Conservation (phyloP, 1,140 invertebrate genomes). For the Gonioctena quinquepunctata region DNA sequence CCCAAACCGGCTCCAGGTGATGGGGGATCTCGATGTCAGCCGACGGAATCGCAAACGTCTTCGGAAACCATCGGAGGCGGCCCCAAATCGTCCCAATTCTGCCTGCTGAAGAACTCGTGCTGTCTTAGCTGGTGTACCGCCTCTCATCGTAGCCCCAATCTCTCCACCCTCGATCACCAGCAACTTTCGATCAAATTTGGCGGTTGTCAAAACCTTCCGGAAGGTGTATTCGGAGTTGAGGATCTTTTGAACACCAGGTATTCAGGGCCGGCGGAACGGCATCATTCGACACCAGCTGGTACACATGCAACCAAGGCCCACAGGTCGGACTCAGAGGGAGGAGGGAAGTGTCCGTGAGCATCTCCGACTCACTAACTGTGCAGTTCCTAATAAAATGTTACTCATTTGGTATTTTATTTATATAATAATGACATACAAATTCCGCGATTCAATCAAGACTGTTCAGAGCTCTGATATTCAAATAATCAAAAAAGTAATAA, state of each 20-base stretch:
- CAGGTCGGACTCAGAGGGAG: conserved; percentile 85
- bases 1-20: conserved; percentile 82
- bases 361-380: conserved; percentile 97
- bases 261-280: conserved; percentile 92
- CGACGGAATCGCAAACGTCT: conserved; percentile 12
- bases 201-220: conserved; percentile 86
- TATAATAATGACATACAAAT: no score
- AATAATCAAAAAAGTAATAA: no score
- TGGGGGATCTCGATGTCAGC: conserved; percentile 63
- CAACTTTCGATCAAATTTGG: conserved; percentile 86
- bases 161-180: conserved; percentile 80
- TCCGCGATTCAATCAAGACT: no score
- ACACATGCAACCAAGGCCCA: conserved; percentile 99
- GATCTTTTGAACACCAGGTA: conserved; percentile 97
- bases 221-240: conserved; percentile 86
- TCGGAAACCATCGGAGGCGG: conserved; percentile 70
- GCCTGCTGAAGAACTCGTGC: conserved; percentile 83
- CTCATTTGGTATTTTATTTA: no score
- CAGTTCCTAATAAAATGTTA: conserved; percentile 90
- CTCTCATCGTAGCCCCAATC: conserved; percentile 83
- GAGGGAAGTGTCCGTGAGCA: conserved; percentile 81
- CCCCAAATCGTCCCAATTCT: conserved; percentile 84
- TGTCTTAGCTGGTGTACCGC: conserved; percentile 79
- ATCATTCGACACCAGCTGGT: conserved; percentile 94
- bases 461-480: no score